Conservation (phyloP, 2,113 vertebrate genomes). For the Halcyon senegalensis region DNA sequence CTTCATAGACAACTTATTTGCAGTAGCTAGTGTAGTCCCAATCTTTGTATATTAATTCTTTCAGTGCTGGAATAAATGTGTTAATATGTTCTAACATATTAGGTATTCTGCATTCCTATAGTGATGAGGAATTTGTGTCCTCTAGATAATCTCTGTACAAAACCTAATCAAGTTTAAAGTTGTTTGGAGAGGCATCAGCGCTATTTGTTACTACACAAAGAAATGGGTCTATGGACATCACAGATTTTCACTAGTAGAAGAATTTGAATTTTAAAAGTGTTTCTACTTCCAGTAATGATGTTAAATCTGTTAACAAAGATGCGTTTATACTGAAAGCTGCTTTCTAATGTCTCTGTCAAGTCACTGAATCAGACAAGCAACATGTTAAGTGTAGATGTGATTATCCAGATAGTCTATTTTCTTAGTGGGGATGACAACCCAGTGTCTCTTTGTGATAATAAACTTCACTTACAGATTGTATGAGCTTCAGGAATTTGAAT, state of each 20-base stretch:
- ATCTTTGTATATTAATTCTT: not conserved
- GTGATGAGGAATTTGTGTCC: not conserved
- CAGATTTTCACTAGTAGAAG: not conserved
- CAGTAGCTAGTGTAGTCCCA: not conserved
- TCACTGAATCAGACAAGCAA: not conserved
- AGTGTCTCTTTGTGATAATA: not conserved
- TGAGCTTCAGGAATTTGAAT: not conserved
- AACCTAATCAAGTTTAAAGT: not conserved
- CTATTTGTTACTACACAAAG: not conserved
- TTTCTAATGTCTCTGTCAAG: not conserved
- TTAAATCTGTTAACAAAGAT: not conserved
- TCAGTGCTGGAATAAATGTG: not conserved
- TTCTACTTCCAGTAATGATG: not conserved
- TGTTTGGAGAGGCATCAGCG: not conserved
- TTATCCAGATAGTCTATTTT: not conserved
- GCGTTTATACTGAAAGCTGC: not conserved
- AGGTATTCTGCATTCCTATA: not conserved
- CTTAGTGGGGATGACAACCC: not conserved
- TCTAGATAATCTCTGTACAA: not conserved
- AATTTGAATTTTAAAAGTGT: not conserved
- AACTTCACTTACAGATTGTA: not conserved
- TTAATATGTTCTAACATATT: not conserved
- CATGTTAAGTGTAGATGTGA: not conserved
- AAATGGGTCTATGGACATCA: not conserved
- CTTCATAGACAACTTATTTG: not conserved